Percentiles rank a stretch among this genome's conserved stretches.
These are phyloP conservation scores for Operophtera brumata DNA, from an alignment of 2,888 invertebrate genomes.

Conservation along the genomic window DNA sequence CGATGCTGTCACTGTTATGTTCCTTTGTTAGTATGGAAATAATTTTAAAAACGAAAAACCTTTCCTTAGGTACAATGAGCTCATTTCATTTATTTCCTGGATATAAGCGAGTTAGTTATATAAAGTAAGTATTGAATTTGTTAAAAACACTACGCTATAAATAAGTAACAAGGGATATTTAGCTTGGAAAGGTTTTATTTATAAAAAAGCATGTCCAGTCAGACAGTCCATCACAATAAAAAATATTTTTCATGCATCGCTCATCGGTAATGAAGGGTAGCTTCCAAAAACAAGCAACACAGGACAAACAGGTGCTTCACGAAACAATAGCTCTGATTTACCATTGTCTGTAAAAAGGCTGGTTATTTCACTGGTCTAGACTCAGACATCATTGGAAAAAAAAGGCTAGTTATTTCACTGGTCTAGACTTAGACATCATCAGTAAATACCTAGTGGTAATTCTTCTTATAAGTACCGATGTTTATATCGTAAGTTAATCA, in stretches of 20 bases:
- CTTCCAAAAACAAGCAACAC: conserved; percentile 24
- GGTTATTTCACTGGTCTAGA: conserved; percentile 21
- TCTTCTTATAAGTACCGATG: too few relatives aligned
- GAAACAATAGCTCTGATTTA: conserved; percentile 24
- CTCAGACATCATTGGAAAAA: conserved; percentile 14
- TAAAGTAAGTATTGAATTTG: too few relatives aligned
- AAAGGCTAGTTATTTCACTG: conserved; percentile 10
- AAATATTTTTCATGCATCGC: conserved; percentile 22
- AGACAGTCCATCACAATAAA: conserved; percentile 13
- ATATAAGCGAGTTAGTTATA: too few relatives aligned
- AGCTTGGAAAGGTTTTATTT: neutral
- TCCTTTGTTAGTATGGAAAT: too few relatives aligned
- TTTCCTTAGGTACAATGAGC: too few relatives aligned
- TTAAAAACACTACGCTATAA: too few relatives aligned
- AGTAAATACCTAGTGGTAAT: too few relatives aligned
- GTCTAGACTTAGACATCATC: conserved; percentile 17
- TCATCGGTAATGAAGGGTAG: conserved; percentile 4
- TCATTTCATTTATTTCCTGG: too few relatives aligned
- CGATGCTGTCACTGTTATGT: too few relatives aligned
- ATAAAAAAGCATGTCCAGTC: conserved; percentile 7
- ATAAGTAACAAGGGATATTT: too few relatives aligned
- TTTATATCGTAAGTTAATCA: too few relatives aligned
- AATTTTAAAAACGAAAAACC: too few relatives aligned
- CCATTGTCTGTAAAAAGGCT: conserved; percentile 11
- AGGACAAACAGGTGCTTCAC: neutral